Evolutionary conservation across 2,888 invertebrate genomes (phyloP).

Genomic region (Sarcophaga carnaria): DNA sequence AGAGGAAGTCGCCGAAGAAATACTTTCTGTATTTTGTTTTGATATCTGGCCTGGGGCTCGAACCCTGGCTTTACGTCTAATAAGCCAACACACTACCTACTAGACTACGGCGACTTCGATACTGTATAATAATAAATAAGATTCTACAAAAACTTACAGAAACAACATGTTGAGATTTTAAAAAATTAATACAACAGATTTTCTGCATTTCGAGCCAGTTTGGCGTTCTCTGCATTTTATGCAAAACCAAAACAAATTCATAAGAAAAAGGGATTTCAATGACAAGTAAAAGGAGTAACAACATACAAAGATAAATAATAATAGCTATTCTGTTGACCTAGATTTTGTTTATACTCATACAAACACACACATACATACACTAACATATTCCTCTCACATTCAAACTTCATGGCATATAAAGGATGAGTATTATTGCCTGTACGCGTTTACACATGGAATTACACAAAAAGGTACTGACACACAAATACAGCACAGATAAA

Average conservation of each 20-base stretch:
- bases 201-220: background rate
- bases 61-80: too few relatives aligned
- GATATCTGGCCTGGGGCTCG: too few relatives aligned
- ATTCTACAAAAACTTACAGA: too few relatives aligned
- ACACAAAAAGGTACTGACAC: conserved; percentile 3
- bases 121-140: too few relatives aligned
- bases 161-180: too few relatives aligned
- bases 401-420: too few relatives aligned
- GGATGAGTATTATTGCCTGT: background rate
- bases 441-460: background rate
- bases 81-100: too few relatives aligned
- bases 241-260: background rate
- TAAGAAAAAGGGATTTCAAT: conserved; percentile 7
- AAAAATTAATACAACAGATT: too few relatives aligned
- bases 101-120: too few relatives aligned
- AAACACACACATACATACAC: conserved; percentile 11
- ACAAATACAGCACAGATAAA: background rate
- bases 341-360: conserved; percentile 31
- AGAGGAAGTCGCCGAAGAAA: too few relatives aligned
- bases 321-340: conserved; percentile 54
- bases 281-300: conserved; percentile 47
- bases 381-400: background rate
- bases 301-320: conserved; percentile 23
- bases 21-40: too few relatives aligned
- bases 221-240: background rate